These are phyloP conservation scores for Argentina silus DNA, from an alignment of 2,797 vertebrate genomes.

Conservation along the genomic window DNA sequence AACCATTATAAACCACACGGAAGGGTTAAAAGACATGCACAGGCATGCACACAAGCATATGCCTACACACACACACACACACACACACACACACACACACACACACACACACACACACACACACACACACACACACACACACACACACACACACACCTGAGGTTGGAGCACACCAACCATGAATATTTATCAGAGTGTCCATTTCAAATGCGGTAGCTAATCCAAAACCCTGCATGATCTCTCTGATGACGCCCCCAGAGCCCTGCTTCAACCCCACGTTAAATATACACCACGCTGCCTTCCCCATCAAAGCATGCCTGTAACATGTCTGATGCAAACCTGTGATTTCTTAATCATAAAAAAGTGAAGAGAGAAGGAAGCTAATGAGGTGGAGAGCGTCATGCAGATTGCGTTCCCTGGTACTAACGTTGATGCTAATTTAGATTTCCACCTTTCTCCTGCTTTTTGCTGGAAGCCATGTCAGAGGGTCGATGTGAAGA, in stretches of 20 bases:
- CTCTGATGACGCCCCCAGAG: background rate
- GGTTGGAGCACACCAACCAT: background rate
- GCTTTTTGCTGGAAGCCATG: background rate
- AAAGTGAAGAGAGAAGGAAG: background rate
- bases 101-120: too few relatives aligned
- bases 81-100: too few relatives aligned
- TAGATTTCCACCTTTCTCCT: background rate
- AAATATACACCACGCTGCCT: background rate
- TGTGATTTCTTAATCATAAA: background rate
- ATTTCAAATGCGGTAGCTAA: background rate
- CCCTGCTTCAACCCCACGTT: background rate
- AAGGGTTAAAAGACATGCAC: too few relatives aligned
- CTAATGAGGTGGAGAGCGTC: constrained; percentile 5
- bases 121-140: background rate
- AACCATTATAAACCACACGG: too few relatives aligned
- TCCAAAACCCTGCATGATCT: background rate
- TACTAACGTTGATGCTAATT: background rate
- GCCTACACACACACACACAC: too few relatives aligned
- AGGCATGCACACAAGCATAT: too few relatives aligned
- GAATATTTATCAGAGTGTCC: background rate
- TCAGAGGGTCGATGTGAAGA: background rate
- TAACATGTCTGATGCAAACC: background rate
- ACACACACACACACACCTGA: background rate
- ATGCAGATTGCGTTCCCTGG: background rate
- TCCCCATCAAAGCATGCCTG: background rate